These are phyloP conservation scores for Columba janthina DNA, from an alignment of 2,113 vertebrate genomes.

Conservation along the genomic window DNA sequence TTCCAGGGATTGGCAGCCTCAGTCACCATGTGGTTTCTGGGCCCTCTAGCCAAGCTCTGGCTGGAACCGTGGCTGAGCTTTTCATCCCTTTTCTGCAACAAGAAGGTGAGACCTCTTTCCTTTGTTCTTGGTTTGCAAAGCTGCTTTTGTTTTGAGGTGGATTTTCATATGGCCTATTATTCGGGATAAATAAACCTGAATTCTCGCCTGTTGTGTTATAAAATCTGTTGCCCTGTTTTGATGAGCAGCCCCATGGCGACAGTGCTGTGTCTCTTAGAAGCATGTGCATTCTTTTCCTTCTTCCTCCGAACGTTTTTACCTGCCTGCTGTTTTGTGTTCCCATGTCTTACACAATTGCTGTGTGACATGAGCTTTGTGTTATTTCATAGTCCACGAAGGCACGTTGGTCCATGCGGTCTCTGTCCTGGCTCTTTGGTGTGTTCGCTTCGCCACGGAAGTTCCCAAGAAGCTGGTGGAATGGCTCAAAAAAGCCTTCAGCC, in stretches of 20 bases:
- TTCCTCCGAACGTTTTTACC: neutral
- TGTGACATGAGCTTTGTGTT: neutral
- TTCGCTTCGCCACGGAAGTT: slow-evolving; percentile 86
- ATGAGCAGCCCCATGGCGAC: neutral
- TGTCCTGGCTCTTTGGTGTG: slow-evolving; percentile 91
- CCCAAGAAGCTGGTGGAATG: slow-evolving; percentile 87
- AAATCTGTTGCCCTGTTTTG: neutral
- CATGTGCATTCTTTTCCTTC: neutral
- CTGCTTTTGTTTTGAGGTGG: neutral
- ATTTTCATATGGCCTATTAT: neutral
- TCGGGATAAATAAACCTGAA: neutral
- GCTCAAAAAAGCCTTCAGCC: slow-evolving; percentile 94
- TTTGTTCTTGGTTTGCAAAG: neutral
- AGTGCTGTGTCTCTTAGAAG: neutral
- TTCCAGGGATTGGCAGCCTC: slow-evolving; percentile 89
- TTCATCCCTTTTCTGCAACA: slow-evolving; percentile 96
- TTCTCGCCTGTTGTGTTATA: neutral
- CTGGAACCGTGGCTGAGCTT: slow-evolving; percentile 81
- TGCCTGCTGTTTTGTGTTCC: neutral
- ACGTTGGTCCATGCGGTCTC: slow-evolving; percentile 91
- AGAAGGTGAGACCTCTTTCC: slow-evolving; percentile 82
- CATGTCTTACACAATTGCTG: neutral
- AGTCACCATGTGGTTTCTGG: slow-evolving; percentile 92
- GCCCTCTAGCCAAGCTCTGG: slow-evolving; percentile 87
- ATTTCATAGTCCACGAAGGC: slow-evolving; percentile 87